Percentiles rank a stretch among this genome's conserved stretches.
phyloP scores from a whole-genome alignment of 2,888 invertebrate genomes.

The Troides oblongomaculatus region DNA sequence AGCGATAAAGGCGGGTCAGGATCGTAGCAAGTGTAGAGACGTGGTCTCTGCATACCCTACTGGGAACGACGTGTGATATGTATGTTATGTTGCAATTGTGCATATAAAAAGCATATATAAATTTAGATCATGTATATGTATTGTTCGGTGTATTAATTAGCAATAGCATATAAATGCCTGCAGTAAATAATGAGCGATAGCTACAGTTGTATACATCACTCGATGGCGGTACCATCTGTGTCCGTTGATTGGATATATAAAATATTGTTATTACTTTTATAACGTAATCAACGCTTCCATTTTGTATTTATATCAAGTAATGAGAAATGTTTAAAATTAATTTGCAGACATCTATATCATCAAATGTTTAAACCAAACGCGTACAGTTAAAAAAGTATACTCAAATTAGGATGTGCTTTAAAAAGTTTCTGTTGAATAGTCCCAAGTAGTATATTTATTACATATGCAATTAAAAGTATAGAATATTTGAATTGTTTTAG shows the following conservation, averaged over 20 bases:
- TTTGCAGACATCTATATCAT: background rate
- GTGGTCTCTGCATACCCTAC: too few relatives aligned
- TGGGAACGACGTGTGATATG: too few relatives aligned
- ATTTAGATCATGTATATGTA: background rate
- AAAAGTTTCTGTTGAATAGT: too few relatives aligned
- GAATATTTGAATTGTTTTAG: too few relatives aligned
- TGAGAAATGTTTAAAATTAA: background rate
- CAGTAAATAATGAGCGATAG: conserved; percentile 17
- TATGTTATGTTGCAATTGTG: too few relatives aligned
- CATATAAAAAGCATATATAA: too few relatives aligned
- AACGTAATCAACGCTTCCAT: conserved; percentile 14
- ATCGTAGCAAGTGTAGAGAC: too few relatives aligned
- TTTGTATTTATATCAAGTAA: conserved; percentile 7
- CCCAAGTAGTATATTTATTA: too few relatives aligned
- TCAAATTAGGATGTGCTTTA: background rate
- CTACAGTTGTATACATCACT: conserved; percentile 25
- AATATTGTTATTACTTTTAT: conserved; percentile 29
- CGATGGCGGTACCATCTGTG: conserved; percentile 25
- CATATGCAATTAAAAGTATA: too few relatives aligned
- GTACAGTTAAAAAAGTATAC: background rate
- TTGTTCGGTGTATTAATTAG: background rate
- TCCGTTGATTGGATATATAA: conserved; percentile 27
- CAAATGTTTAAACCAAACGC: background rate
- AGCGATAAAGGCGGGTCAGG: too few relatives aligned
- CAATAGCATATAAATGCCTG: conserved; percentile 1